A percentile compares a stretch with the other conserved stretches of the same genome.
phyloP scores from a whole-genome alignment of 1,140 invertebrate species.

The Muscidifurax raptorellus region DNA sequence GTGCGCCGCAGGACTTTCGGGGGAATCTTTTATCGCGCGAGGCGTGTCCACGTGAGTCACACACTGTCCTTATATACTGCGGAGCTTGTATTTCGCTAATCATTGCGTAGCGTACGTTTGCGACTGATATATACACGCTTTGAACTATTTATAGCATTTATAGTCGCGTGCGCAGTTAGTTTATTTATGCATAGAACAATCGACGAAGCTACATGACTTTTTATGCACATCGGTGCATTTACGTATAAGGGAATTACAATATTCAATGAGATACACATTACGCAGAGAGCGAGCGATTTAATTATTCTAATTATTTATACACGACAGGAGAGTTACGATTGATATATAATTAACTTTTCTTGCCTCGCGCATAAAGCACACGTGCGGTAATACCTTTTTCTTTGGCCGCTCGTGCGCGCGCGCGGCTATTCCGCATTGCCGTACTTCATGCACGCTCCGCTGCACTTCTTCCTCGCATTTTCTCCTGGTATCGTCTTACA shows the following conservation, averaged over 20 bases:
- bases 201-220: neutral
- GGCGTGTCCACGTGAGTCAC: conserved; percentile 1
- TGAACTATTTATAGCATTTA: neutral
- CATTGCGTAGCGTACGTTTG: neutral
- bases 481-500: neutral
- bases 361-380: neutral
- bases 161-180: too few relatives aligned
- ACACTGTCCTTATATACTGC: neutral
- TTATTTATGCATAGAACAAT: too few relatives aligned
- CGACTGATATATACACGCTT: neutral
- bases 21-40: conserved; percentile 2
- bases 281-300: neutral
- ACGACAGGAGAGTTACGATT: neutral
- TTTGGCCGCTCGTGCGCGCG: neutral
- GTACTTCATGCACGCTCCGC: neutral
- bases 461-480: conserved; percentile 27
- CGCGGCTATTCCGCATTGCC: neutral
- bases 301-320: neutral
- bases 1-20: conserved; percentile 4
- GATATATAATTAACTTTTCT: neutral
- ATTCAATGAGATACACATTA: neutral
- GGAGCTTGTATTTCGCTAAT: neutral
- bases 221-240: neutral
- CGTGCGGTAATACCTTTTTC: neutral
- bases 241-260: neutral